Conservation (phyloP, 2,888 invertebrate genomes). For the Apodemia arnacis region DNA sequence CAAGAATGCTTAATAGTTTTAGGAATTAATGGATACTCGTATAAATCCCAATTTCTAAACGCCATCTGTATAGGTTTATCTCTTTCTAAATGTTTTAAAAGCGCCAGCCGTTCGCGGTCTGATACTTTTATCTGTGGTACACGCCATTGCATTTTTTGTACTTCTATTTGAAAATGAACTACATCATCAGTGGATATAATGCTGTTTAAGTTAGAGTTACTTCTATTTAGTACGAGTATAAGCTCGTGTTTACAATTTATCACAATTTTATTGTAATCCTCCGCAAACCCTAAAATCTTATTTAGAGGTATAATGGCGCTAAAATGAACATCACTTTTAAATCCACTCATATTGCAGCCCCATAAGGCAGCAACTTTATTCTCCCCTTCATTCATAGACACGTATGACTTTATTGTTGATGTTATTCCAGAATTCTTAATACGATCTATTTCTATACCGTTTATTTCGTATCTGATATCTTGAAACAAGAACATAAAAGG, state of each 20-base stretch:
- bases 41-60: background rate
- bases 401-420: background rate
- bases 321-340: background rate
- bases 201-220: conserved; percentile 1
- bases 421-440: background rate
- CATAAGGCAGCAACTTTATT: background rate
- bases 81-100: background rate
- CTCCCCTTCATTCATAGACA: background rate
- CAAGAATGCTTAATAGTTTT: background rate
- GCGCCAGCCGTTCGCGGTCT: background rate
- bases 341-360: background rate
- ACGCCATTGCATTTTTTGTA: background rate
- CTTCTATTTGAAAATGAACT: background rate
- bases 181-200: background rate
- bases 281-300: conserved; percentile 3
- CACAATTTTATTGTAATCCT: background rate
- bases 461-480: background rate
- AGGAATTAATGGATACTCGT: background rate
- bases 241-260: background rate
- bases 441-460: background rate
- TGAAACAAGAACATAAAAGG: background rate
- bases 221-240: background rate
- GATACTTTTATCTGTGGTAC: background rate
- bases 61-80: background rate
- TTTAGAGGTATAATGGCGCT: conserved; percentile 4